Conservation (phyloP, 2,113 vertebrate genomes). For the Myrmecophaga tridactyla region DNA sequence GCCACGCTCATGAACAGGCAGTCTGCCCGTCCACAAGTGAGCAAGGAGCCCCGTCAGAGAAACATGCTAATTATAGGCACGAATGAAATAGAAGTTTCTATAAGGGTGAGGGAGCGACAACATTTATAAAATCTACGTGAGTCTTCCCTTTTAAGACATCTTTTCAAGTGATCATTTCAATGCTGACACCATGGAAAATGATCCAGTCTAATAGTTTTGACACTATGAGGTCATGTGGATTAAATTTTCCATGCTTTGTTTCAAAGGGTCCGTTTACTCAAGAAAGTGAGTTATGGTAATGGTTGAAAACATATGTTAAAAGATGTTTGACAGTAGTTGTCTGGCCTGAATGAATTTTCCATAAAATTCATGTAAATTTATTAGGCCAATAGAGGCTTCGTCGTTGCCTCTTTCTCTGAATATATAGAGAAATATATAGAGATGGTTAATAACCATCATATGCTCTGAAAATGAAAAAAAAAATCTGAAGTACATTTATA, state of each 20-base stretch:
- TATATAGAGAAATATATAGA: too few relatives aligned
- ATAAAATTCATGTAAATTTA: slow-evolving; percentile 78
- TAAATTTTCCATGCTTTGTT: slow-evolving; percentile 86
- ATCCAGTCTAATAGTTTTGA: slow-evolving; percentile 79
- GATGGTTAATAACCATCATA: background rate
- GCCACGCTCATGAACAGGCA: background rate
- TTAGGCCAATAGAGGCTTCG: slow-evolving; percentile 66
- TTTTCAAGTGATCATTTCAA: slow-evolving; percentile 74
- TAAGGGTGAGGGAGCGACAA: background rate
- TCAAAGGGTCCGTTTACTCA: slow-evolving; percentile 82
- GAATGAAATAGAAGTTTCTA: slow-evolving; percentile 57
- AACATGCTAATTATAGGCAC: slow-evolving; percentile 11
- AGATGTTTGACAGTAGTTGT: slow-evolving; percentile 81
- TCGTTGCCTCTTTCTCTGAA: slow-evolving; percentile 62
- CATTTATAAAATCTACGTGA: slow-evolving; percentile 30
- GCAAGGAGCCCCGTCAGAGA: background rate
- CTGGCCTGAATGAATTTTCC: slow-evolving; percentile 74
- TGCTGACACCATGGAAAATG: slow-evolving; percentile 82
- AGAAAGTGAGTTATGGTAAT: slow-evolving; percentile 81
- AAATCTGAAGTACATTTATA: slow-evolving; percentile 41
- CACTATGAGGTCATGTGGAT: slow-evolving; percentile 77
- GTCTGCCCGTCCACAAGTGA: background rate
- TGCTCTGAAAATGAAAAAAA: slow-evolving; percentile 29
- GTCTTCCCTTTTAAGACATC: slow-evolving; percentile 76
- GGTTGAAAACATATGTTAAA: slow-evolving; percentile 81